Evolutionary conservation across 2,113 vertebrate genomes (phyloP).

Genomic region (Symphodus melops): DNA sequence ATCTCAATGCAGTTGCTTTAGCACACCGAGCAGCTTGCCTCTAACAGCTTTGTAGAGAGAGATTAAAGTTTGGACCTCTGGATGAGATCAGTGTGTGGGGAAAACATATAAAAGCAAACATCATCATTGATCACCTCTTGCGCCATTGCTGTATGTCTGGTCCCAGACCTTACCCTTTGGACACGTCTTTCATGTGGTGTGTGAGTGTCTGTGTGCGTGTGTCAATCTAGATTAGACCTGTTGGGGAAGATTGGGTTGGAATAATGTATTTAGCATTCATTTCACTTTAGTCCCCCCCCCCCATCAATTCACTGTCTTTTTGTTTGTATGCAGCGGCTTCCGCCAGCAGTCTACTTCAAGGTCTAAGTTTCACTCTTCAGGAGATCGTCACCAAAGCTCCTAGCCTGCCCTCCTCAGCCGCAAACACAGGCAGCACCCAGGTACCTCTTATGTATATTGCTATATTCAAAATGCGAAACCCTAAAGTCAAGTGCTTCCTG

Average conservation of each 20-base stretch:
- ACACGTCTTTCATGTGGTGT: conserved; percentile 29
- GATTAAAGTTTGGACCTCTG: conserved; percentile 23
- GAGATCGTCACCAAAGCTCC: conserved; percentile 92
- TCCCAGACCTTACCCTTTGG: conserved; percentile 53
- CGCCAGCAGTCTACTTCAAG: conserved; percentile 96
- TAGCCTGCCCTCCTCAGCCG: conserved; percentile 80
- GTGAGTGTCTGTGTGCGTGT: conserved; percentile 11
- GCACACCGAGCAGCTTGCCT: conserved; percentile 39
- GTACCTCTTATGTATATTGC: conserved; percentile 36
- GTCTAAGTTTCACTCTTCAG: conserved; percentile 97
- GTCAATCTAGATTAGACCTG: conserved; percentile 24
- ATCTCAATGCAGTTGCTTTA: conserved; percentile 42
- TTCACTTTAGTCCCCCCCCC: background rate
- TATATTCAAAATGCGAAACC: background rate
- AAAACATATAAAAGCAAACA: conserved; percentile 51
- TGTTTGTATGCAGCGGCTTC: conserved; percentile 85
- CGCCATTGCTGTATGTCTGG: conserved; percentile 58
- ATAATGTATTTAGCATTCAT: background rate
- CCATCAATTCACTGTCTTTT: conserved; percentile 13
- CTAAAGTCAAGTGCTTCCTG: no score
- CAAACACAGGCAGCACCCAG: conserved; percentile 83
- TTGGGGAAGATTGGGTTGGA: background rate
- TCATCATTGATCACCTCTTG: conserved; percentile 71
- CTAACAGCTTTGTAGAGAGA: conserved; percentile 22
- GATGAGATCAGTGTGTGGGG: conserved; percentile 49